Percentiles rank a stretch among this genome's conserved stretches.
Conservation (phyloP, 2,888 invertebrate genomes). For the Caenorhabditis uteleia region DNA sequence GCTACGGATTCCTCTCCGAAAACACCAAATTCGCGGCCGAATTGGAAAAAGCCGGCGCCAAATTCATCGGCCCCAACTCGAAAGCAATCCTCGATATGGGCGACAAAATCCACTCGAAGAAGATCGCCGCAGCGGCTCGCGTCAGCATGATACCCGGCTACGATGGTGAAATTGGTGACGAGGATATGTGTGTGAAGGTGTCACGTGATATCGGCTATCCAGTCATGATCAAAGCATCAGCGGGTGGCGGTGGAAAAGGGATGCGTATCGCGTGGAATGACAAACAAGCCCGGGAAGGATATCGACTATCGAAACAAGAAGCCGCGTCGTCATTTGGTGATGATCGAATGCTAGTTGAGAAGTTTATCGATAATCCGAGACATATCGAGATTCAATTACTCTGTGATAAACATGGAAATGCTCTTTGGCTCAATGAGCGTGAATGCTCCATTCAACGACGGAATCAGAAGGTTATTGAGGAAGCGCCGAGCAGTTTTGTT, state of each 20-base stretch:
- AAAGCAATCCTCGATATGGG: slow-evolving; percentile 77
- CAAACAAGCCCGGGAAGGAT: slow-evolving; percentile 74
- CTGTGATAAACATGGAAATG: slow-evolving; percentile 77
- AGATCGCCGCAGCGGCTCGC: slow-evolving; percentile 75
- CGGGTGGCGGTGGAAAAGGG: slow-evolving; percentile 79
- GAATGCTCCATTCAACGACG: slow-evolving; percentile 78
- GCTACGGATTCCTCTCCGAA: slow-evolving; percentile 79
- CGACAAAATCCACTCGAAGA: slow-evolving; percentile 78
- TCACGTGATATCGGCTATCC: slow-evolving; percentile 76
- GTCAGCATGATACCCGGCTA: slow-evolving; percentile 77
- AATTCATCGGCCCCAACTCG: slow-evolving; percentile 59
- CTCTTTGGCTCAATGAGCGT: slow-evolving; percentile 76
- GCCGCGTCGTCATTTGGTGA: slow-evolving; percentile 78
- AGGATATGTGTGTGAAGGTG: slow-evolving; percentile 73
- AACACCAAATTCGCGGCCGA: slow-evolving; percentile 76
- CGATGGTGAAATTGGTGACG: slow-evolving; percentile 72
- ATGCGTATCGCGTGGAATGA: slow-evolving; percentile 78
- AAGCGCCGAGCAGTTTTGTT: slow-evolving; percentile 77
- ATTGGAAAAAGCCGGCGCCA: slow-evolving; percentile 69
- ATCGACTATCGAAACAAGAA: slow-evolving; percentile 75
- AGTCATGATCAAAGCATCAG: slow-evolving; percentile 80
- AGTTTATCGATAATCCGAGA: slow-evolving; percentile 77
- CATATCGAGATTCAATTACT: slow-evolving; percentile 78
- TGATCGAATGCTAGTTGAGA: slow-evolving; percentile 77
- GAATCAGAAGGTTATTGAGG: slow-evolving; percentile 78